A percentile compares a stretch with the other conserved stretches of the same genome.
Evolutionary conservation across 2,113 vertebrate genomes (phyloP).

Genomic region (Podilymbus podiceps): DNA sequence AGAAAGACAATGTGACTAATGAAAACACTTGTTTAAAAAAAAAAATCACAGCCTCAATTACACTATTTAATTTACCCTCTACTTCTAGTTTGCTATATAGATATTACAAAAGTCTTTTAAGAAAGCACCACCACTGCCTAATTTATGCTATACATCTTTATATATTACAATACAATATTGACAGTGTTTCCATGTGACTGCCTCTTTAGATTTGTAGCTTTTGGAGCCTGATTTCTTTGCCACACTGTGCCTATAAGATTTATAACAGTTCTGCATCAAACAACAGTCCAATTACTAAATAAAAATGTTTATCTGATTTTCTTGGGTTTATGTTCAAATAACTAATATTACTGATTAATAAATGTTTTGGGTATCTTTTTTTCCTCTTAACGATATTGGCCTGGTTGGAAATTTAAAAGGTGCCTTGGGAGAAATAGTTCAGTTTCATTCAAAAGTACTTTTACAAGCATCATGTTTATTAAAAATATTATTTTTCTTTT

Average conservation of each 20-base stretch:
- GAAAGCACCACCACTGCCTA: accelerated
- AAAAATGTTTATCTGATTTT: neutral
- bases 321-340: neutral
- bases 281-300: neutral
- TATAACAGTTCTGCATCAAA: neutral
- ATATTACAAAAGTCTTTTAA: neutral
- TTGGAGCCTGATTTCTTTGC: neutral
- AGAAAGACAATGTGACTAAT: neutral
- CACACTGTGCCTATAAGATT: accelerated
- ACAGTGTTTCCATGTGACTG: neutral
- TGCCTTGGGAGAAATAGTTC: neutral
- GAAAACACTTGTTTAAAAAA: neutral
- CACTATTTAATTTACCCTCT: neutral
- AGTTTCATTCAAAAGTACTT: neutral
- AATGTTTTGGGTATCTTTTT: neutral
- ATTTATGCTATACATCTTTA: neutral
- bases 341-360: neutral
- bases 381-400: neutral
- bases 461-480: neutral
- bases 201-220: neutral
- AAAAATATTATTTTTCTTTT: neutral
- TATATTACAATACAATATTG: neutral
- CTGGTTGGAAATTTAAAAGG: neutral
- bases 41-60: neutral
- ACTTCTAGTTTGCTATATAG: neutral